A percentile compares a stretch with the other conserved stretches of the same genome.
These are phyloP conservation scores for Nemoura dubitans DNA, from an alignment of 2,888 invertebrate genomes.

Conservation along the genomic window DNA sequence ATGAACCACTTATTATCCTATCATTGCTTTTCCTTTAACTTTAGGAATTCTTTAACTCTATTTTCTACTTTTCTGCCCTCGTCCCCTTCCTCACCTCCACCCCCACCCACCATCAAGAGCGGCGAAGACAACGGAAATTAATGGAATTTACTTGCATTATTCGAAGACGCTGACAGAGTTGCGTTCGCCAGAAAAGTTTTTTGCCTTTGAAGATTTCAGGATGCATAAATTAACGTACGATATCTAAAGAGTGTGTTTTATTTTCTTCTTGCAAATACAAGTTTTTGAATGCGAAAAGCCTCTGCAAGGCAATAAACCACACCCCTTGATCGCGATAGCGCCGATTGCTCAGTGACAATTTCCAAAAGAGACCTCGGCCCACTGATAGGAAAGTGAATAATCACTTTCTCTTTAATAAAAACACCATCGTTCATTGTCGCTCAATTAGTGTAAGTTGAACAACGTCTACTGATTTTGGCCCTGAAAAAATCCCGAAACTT, in stretches of 20 bases:
- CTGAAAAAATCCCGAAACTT: neutral
- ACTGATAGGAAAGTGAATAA: neutral
- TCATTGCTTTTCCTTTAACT: constrained; percentile 27
- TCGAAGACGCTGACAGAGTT: constrained; percentile 21
- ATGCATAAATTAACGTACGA: constrained; percentile 18
- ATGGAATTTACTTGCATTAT: constrained; percentile 35
- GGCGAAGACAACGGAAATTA: constrained; percentile 26
- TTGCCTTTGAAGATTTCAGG: neutral
- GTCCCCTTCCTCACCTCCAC: neutral
- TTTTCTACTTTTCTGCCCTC: constrained; percentile 28
- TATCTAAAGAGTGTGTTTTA: constrained; percentile 19
- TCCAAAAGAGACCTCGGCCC: neutral
- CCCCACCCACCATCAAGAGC: neutral
- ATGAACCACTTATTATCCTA: constrained; percentile 21
- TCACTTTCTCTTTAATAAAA: neutral
- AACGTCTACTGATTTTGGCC: neutral
- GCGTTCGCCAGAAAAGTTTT: neutral
- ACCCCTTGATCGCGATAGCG: neutral
- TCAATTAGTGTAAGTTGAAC: neutral
- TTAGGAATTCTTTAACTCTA: constrained; percentile 35
- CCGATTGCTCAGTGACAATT: neutral
- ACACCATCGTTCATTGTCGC: neutral
- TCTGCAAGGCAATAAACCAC: neutral
- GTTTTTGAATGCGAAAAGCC: neutral
- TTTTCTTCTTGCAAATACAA: neutral